Percentiles rank a stretch among this genome's conserved stretches.
These are phyloP conservation scores for Polyergus mexicanus DNA, from an alignment of 1,140 invertebrate genomes.

Conservation along the genomic window DNA sequence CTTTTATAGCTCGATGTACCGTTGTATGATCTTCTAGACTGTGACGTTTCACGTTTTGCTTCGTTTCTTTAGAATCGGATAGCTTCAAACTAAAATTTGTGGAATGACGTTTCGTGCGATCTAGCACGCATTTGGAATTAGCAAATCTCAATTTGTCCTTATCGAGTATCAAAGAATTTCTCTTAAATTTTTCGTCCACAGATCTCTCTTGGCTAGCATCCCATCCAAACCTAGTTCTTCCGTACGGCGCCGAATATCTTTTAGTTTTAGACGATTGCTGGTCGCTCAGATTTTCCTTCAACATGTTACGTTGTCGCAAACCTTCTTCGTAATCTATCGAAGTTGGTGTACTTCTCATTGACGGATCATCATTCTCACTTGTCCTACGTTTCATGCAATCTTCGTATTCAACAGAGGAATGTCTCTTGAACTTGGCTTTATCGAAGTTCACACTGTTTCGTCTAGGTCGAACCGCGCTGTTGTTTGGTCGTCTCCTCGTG, in stretches of 20 bases:
- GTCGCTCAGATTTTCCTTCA: conserved; percentile 66
- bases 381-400: conserved; percentile 77
- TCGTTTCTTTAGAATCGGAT: conserved; percentile 77
- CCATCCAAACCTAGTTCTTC: conserved; percentile 71
- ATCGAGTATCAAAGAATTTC: conserved; percentile 75
- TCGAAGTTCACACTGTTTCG: conserved; percentile 67
- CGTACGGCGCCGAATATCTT: conserved; percentile 64
- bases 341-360: conserved; percentile 56
- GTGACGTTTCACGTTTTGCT: conserved; percentile 79
- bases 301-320: conserved; percentile 49
- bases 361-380: conserved; percentile 65
- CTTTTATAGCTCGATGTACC: conserved; percentile 72
- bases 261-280: conserved; percentile 66
- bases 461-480: conserved; percentile 47
- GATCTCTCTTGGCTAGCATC: conserved; percentile 54
- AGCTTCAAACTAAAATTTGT: conserved; percentile 76
- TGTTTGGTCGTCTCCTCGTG: conserved; percentile 76
- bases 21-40: conserved; percentile 80
- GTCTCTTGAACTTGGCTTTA: conserved; percentile 74
- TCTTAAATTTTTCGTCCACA: conserved; percentile 75
- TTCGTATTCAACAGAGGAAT: conserved; percentile 81
- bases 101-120: conserved; percentile 82
- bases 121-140: conserved; percentile 73
- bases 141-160: conserved; percentile 75
- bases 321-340: conserved; percentile 81